Evolutionary conservation across 1,140 invertebrate species (phyloP).

Genomic region (Neodiprion fabricii): DNA sequence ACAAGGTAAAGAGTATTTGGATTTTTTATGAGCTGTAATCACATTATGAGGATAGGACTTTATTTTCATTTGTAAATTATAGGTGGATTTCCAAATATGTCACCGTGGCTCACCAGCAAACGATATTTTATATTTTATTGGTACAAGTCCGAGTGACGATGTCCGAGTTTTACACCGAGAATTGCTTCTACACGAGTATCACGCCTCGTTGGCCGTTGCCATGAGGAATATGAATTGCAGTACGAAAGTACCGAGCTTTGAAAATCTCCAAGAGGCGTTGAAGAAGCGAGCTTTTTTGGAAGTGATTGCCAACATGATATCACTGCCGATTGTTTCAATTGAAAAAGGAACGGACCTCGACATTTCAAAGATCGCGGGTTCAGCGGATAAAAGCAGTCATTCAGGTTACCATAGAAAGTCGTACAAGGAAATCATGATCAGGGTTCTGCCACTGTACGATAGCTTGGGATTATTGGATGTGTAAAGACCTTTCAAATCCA

Average conservation of each 20-base stretch:
- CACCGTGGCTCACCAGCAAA: constrained; percentile 58
- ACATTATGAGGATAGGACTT: too few species aligned
- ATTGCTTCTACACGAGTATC: constrained; percentile 54
- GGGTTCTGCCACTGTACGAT: constrained; percentile 39
- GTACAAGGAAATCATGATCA: constrained; percentile 36
- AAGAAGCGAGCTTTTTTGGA: constrained; percentile 41
- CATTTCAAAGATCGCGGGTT: constrained; percentile 16
- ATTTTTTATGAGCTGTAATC: background rate
- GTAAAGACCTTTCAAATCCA: background rate
- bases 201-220: constrained; percentile 39
- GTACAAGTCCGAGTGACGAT: constrained; percentile 50
- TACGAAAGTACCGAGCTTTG: constrained; percentile 51
- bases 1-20: background rate
- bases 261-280: constrained; percentile 46
- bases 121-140: constrained; percentile 63
- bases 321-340: constrained; percentile 43
- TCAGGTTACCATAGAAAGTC: constrained; percentile 19
- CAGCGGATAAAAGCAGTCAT: constrained; percentile 27
- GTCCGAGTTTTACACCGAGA: constrained; percentile 45
- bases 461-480: constrained; percentile 42
- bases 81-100: constrained; percentile 65
- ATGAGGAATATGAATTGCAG: constrained; percentile 52
- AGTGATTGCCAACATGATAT: constrained; percentile 36
- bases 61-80: constrained; percentile 34
- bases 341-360: background rate